Conservation (phyloP, 1,140 invertebrate species). For the Drosophila santomea region DNA sequence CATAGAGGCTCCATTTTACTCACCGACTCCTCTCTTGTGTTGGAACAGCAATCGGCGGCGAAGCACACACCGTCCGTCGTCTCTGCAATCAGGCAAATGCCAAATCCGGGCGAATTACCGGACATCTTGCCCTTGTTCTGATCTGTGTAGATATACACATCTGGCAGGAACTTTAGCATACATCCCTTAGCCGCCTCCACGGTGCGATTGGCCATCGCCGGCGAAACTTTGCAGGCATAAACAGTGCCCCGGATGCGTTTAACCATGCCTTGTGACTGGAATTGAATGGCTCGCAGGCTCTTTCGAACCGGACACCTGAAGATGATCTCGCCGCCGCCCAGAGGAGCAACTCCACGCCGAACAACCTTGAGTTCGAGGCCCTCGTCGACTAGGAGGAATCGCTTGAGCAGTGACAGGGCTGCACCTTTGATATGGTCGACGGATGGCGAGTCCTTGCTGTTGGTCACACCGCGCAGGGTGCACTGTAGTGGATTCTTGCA, state of each 20-base stretch:
- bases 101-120: constrained; percentile 96
- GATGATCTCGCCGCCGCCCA: constrained; percentile 95
- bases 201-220: constrained; percentile 95
- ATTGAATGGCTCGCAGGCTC: constrained; percentile 87
- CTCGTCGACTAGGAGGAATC: constrained; percentile 95
- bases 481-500: constrained; percentile 95
- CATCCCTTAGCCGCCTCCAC: constrained; percentile 96
- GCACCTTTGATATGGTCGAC: constrained; percentile 94
- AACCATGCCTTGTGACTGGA: constrained; percentile 94
- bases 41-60: constrained; percentile 88
- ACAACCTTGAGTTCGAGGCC: constrained; percentile 94
- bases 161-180: constrained; percentile 95
- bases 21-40: constrained; percentile 67
- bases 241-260: constrained; percentile 95
- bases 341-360: constrained; percentile 92
- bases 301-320: constrained; percentile 94
- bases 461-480: constrained; percentile 95
- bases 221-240: constrained; percentile 90
- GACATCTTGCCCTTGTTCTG: constrained; percentile 93
- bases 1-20: neutral
- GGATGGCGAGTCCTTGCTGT: constrained; percentile 92
- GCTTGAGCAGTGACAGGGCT: constrained; percentile 92
- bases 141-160: constrained; percentile 98
- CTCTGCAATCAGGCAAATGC: constrained; percentile 95
- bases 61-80: constrained; percentile 94